These are phyloP conservation scores for Hirudo medicinalis DNA, from an alignment of 1,140 invertebrate species.

Conservation along the genomic window DNA sequence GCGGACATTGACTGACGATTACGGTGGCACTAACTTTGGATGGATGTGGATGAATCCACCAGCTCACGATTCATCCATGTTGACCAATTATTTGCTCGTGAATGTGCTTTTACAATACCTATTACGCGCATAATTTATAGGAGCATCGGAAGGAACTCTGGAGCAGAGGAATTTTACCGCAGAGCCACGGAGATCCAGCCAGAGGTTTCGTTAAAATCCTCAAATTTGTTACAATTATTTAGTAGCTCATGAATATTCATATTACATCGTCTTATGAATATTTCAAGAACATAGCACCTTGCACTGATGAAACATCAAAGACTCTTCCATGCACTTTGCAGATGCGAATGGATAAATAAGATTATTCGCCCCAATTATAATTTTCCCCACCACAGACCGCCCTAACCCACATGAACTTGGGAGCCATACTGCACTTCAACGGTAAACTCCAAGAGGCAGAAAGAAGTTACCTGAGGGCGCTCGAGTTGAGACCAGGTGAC, in stretches of 20 bases:
- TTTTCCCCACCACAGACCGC: conserved; percentile 53
- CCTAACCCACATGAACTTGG: conserved; percentile 76
- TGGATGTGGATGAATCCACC: too few relatives aligned
- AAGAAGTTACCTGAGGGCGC: conserved; percentile 62
- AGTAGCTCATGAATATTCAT: too few relatives aligned
- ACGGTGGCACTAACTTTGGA: too few relatives aligned
- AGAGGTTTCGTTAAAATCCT: conserved; percentile 13
- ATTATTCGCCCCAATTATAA: neutral
- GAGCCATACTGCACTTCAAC: conserved; percentile 80
- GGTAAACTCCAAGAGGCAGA: conserved; percentile 74
- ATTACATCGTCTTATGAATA: too few relatives aligned
- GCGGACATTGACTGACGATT: too few relatives aligned
- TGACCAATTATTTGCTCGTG: too few relatives aligned
- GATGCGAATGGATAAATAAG: too few relatives aligned
- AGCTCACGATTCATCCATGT: too few relatives aligned
- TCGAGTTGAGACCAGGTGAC: conserved; percentile 69
- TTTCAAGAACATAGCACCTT: too few relatives aligned
- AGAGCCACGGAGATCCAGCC: conserved; percentile 21
- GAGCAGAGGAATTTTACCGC: conserved; percentile 68
- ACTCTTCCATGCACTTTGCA: too few relatives aligned
- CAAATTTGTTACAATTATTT: neutral
- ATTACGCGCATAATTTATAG: conserved; percentile 33
- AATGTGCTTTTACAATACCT: too few relatives aligned
- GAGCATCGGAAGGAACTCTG: conserved; percentile 57
- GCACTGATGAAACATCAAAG: too few relatives aligned